Conservation (phyloP, 2,888 invertebrate genomes). For the Lomographa bimaculata region DNA sequence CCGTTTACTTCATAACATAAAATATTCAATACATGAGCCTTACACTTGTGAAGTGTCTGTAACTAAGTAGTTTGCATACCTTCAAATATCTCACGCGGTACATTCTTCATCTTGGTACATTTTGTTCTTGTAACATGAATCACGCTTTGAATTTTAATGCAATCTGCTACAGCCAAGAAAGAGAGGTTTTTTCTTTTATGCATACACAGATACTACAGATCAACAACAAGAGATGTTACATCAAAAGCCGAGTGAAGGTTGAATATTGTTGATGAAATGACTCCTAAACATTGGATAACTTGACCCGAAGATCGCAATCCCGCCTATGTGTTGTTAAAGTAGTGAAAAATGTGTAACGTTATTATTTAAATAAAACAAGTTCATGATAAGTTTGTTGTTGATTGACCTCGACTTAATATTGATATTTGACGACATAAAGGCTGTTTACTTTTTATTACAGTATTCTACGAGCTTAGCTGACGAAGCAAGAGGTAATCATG, state of each 20-base stretch:
- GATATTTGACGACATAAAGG: no score
- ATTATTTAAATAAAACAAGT: no score
- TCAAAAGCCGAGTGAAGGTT: conserved; percentile 9
- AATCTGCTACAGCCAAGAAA: conserved; percentile 60
- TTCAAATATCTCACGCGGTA: conserved; percentile 64
- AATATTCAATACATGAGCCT: conserved; percentile 47
- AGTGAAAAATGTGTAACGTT: no score
- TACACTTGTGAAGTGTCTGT: conserved; percentile 72
- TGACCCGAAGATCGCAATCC: conserved; percentile 81
- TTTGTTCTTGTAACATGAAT: conserved; percentile 48
- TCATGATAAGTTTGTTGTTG: conserved; percentile 11
- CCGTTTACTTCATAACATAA: no score
- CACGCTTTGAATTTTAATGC: conserved; percentile 71
- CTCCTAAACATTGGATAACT: conserved; percentile 15
- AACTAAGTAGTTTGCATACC: conserved; percentile 66
- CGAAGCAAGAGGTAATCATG: conserved; percentile 94
- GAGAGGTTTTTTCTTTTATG: conserved; percentile 59
- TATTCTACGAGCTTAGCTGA: conserved; percentile 93
- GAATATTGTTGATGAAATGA: conserved; percentile 10
- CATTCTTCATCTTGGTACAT: conserved; percentile 55
- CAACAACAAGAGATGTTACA: conserved; percentile 10
- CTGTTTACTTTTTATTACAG: conserved; percentile 83
- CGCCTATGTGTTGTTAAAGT: conserved; percentile 63
- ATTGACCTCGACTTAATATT: no score
- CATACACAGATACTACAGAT: conserved; percentile 46